Conservation (phyloP, 2,113 vertebrate genomes). For the Gnathochromis pfefferi region DNA sequence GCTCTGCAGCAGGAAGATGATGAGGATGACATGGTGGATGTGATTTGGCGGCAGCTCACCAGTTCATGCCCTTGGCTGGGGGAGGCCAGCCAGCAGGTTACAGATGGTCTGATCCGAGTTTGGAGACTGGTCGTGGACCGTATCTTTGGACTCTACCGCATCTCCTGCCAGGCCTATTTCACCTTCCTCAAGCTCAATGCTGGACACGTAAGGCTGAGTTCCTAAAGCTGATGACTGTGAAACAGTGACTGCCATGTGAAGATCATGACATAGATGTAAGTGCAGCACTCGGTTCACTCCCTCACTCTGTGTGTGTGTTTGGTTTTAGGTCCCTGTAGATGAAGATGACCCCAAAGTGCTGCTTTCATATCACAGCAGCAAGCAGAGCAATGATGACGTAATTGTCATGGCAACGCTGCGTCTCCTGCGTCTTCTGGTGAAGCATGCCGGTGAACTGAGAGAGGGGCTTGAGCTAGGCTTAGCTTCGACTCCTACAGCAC, state of each 20-base stretch:
- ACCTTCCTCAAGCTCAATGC: conserved; percentile 97
- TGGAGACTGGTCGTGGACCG: conserved; percentile 95
- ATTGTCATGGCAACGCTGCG: conserved; percentile 97
- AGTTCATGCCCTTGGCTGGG: conserved; percentile 88
- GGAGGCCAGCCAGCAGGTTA: conserved; percentile 83
- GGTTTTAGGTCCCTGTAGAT: conserved; percentile 78
- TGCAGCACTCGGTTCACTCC: neutral
- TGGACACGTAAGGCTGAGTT: conserved; percentile 77
- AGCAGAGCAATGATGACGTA: conserved; percentile 94
- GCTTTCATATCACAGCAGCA: conserved; percentile 73
- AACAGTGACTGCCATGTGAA: neutral
- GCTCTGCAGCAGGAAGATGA: conserved; percentile 90
- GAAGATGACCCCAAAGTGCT: conserved; percentile 88
- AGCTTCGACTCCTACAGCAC: conserved; percentile 92
- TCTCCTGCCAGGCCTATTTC: conserved; percentile 96
- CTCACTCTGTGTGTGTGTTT: neutral
- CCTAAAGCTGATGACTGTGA: neutral
- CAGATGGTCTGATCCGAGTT: conserved; percentile 88
- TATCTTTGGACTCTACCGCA: conserved; percentile 93
- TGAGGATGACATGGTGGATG: conserved; percentile 94
- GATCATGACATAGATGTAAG: neutral
- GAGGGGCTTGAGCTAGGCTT: conserved; percentile 91
- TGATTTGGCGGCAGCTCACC: conserved; percentile 91
- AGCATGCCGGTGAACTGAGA: conserved; percentile 93
- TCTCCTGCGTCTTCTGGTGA: conserved; percentile 87